Conservation (phyloP, 2,888 invertebrate genomes). For the Didymodactylos carnosus region DNA sequence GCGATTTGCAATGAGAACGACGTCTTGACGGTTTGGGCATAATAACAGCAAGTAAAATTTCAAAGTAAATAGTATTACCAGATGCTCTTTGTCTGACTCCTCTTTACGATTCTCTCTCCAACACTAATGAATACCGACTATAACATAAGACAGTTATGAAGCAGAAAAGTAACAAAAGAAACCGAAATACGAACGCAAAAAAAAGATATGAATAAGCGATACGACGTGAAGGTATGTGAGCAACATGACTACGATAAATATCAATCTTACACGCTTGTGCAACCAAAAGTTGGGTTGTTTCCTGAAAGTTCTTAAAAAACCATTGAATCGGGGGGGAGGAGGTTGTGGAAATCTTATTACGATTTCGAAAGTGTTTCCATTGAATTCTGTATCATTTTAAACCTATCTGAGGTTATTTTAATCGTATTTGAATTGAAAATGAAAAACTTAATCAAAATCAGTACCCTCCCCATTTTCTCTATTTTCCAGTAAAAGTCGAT, state of each 20-base stretch:
- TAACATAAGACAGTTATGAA: too few species aligned
- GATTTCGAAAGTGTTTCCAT: neutral
- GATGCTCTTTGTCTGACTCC: too few species aligned
- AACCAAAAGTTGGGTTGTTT: neutral
- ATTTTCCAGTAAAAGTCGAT: neutral
- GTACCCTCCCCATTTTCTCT: neutral
- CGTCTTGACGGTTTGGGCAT: neutral
- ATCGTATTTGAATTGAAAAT: neutral
- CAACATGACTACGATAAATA: too few species aligned
- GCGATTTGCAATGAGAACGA: neutral
- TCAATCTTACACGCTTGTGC: too few species aligned
- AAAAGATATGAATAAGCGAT: too few species aligned
- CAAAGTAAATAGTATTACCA: too few species aligned
- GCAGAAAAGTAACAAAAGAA: too few species aligned
- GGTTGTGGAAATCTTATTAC: neutral
- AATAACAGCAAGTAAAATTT: neutral
- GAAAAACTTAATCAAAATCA: neutral
- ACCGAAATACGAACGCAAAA: too few species aligned
- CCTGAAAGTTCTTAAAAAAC: neutral
- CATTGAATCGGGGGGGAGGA: neutral
- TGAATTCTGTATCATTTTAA: neutral
- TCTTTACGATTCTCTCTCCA: too few species aligned
- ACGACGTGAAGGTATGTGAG: too few species aligned
- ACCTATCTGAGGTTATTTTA: neutral
- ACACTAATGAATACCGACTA: too few species aligned